These are phyloP conservation scores for Athalia rosae DNA, from an alignment of 2,888 invertebrate genomes.

Conservation along the genomic window DNA sequence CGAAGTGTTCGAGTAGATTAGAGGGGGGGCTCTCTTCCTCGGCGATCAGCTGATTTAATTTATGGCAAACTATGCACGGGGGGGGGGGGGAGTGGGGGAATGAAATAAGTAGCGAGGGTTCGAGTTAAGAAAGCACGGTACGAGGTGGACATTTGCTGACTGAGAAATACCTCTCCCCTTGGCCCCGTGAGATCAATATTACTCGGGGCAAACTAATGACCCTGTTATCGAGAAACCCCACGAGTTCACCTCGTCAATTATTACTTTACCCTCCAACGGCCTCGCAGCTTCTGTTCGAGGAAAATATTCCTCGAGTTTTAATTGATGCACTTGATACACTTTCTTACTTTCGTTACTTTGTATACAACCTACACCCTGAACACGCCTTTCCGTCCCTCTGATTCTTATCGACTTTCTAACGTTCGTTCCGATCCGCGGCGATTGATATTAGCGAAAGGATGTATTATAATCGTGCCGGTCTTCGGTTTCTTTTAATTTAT, in stretches of 20 bases:
- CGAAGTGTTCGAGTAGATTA: too few relatives aligned
- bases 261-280: background rate
- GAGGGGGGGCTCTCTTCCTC: background rate
- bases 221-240: conserved; percentile 37
- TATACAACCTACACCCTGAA: too few relatives aligned
- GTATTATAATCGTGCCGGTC: background rate
- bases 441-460: background rate
- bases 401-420: too few relatives aligned
- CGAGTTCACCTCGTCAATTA: conserved; percentile 43
- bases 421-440: too few relatives aligned
- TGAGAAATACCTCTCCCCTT: conserved; percentile 25
- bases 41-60: conserved; percentile 34
- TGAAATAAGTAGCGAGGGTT: background rate
- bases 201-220: conserved; percentile 39
- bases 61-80: conserved; percentile 23
- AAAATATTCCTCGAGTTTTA: conserved; percentile 12
- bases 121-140: conserved; percentile 29
- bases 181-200: conserved; percentile 43
- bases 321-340: background rate
- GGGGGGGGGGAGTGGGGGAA: background rate
- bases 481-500: background rate
- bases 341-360: too few relatives aligned
- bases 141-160: conserved; percentile 37
- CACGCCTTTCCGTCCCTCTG: too few relatives aligned
- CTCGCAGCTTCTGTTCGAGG: background rate